Percentiles rank a stretch among this genome's conserved stretches.
Evolutionary conservation across 2,888 invertebrate species (phyloP).

Genomic region (Microplitis deprimator): DNA sequence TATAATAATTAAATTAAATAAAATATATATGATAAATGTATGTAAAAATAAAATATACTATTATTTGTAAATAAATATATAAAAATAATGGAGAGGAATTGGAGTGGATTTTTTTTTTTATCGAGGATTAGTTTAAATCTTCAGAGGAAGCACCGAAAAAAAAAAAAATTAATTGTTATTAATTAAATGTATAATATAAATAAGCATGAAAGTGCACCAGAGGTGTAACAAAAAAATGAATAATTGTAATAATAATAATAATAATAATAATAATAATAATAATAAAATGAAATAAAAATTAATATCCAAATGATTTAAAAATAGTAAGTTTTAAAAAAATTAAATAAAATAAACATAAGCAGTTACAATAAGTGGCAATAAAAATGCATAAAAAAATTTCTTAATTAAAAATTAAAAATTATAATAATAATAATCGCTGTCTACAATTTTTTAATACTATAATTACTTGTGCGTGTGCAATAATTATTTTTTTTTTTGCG

Average conservation of each 20-base stretch:
- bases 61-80: background rate
- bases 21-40: background rate
- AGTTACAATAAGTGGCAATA: constrained; percentile 6
- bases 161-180: constrained; percentile 22
- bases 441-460: constrained; percentile 50
- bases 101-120: background rate
- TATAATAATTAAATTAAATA: background rate
- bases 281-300: background rate
- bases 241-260: constrained; percentile 17
- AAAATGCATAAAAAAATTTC: background rate
- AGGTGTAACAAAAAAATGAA: constrained; percentile 6
- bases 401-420: constrained; percentile 7
- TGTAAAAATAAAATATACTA: background rate
- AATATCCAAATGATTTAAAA: background rate
- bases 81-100: background rate
- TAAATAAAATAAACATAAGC: background rate
- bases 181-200: background rate
- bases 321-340: background rate
- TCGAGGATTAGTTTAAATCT: constrained; percentile 1
- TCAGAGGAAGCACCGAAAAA: constrained; percentile 27
- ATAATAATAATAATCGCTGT: constrained; percentile 24
- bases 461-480: constrained; percentile 45
- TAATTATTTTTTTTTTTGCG: constrained; percentile 29
- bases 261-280: background rate
- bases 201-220: constrained; percentile 1